A percentile compares a stretch with the other conserved stretches of the same genome.
Conservation (phyloP, 2,113 vertebrate species). For the Campylorhamphus procurvoides region DNA sequence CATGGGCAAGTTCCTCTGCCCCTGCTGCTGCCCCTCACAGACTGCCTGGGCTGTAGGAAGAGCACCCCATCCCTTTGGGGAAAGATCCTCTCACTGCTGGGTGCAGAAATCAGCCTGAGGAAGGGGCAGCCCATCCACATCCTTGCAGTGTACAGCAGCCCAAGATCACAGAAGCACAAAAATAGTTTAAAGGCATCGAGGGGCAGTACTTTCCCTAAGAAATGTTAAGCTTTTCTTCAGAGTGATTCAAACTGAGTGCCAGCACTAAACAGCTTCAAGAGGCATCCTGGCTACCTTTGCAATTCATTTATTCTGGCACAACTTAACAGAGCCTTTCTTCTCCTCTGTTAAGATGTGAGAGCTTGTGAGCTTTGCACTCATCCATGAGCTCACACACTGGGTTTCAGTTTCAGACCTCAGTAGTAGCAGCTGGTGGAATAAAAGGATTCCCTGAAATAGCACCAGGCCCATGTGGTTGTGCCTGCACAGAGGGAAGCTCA, state of each 20-base stretch:
- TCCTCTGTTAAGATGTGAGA: conserved; percentile 10
- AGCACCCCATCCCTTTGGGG: rapidly evolving
- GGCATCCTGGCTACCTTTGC: conserved; percentile 19
- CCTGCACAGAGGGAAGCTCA: neutral
- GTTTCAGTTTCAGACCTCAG: conserved; percentile 44
- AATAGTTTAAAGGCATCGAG: neutral
- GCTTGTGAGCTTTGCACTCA: conserved; percentile 47
- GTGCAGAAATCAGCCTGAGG: neutral
- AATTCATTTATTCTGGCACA: conserved; percentile 54
- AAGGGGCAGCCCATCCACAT: rapidly evolving
- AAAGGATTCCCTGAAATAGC: conserved; percentile 49
- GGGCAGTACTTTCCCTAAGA: neutral
- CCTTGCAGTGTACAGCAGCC: neutral
- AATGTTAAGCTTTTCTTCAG: neutral
- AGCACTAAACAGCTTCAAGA: conserved; percentile 41
- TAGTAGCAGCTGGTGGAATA: conserved; percentile 54
- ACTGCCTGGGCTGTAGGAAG: neutral
- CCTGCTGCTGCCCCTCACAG: neutral
- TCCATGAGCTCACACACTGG: conserved; percentile 25
- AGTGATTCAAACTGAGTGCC: conserved; percentile 13
- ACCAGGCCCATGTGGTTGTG: neutral
- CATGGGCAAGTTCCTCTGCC: rapidly evolving
- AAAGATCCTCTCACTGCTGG: neutral
- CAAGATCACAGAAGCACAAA: neutral
- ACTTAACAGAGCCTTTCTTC: conserved; percentile 32